These are phyloP conservation scores for Brienomyrus longianalis DNA, from an alignment of 2,113 vertebrate genomes.

Conservation along the genomic window DNA sequence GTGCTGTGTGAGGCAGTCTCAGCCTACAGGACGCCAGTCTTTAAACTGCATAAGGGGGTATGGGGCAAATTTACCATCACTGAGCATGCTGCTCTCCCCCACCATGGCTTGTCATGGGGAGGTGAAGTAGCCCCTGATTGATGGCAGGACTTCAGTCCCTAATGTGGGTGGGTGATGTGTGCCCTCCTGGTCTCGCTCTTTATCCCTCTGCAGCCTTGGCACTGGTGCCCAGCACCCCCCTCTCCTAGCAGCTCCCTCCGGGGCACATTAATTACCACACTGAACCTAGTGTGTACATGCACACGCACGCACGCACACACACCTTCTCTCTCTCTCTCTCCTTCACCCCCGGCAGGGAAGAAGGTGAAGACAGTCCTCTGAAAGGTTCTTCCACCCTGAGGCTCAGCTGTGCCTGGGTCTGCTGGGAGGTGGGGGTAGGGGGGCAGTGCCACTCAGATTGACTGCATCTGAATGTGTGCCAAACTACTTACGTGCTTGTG, in stretches of 20 bases:
- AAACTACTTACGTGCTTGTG: neutral
- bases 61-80: conserved; percentile 17
- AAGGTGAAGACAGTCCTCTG: conserved; percentile 1
- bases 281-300: conserved; percentile 41
- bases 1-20: neutral
- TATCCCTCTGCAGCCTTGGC: conserved; percentile 60
- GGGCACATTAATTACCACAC: conserved; percentile 67
- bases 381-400: conserved; percentile 10
- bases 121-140: conserved; percentile 69
- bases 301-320: neutral
- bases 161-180: conserved; percentile 31
- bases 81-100: conserved; percentile 47
- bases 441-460: conserved; percentile 4
- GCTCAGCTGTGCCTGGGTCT: conserved; percentile 16
- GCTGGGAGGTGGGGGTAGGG: neutral
- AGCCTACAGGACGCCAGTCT: neutral
- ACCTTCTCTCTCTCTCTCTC: neutral
- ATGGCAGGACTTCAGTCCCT: conserved; percentile 60
- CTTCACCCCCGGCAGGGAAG: neutral
- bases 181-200: conserved; percentile 48
- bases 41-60: neutral
- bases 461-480: conserved; percentile 7
- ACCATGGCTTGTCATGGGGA: conserved; percentile 53
- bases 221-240: conserved; percentile 44
- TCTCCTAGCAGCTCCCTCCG: conserved; percentile 50